phyloP scores from a whole-genome alignment of 2,888 invertebrate genomes.

The Willowsia nigromaculata region DNA sequence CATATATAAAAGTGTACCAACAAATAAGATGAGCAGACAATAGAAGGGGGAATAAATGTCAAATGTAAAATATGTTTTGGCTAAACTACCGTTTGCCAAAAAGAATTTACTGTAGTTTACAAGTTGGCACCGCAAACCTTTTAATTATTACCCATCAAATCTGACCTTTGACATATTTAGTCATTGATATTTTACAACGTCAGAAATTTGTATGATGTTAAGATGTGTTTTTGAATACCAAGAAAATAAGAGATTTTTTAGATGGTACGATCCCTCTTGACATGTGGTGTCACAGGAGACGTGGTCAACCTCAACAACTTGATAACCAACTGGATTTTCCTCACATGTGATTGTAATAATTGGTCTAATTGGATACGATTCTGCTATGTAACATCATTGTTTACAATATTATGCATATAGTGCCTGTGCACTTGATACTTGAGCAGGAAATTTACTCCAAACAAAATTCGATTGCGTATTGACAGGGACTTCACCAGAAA shows the following conservation, averaged over 20 bases:
- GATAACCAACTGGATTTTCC: conserved; percentile 4
- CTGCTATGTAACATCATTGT: conserved; percentile 16
- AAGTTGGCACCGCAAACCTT: conserved; percentile 68
- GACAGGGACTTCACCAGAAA: not conserved
- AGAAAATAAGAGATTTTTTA: not conserved
- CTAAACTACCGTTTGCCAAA: conserved; percentile 60
- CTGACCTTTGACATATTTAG: conserved; percentile 71
- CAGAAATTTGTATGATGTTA: not conserved
- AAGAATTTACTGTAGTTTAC: not conserved
- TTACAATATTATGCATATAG: not conserved
- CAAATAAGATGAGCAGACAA: not conserved
- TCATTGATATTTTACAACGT: conserved; percentile 16
- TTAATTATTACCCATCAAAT: conserved; percentile 75
- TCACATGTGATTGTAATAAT: not conserved
- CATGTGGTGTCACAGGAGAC: not conserved
- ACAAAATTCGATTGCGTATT: not conserved
- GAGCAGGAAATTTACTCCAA: not conserved
- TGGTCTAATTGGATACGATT: conserved; percentile 5
- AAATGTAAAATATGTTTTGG: conserved; percentile 52
- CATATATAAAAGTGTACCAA: not conserved
- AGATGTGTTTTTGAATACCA: not conserved
- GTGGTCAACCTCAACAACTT: conserved; percentile 42
- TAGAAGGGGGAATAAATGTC: conserved; percentile 47
- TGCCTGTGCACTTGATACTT: not conserved
- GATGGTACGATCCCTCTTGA: not conserved